phyloP scores from a whole-genome alignment of 2,797 vertebrate genomes.

The Hipposideros larvatus region DNA sequence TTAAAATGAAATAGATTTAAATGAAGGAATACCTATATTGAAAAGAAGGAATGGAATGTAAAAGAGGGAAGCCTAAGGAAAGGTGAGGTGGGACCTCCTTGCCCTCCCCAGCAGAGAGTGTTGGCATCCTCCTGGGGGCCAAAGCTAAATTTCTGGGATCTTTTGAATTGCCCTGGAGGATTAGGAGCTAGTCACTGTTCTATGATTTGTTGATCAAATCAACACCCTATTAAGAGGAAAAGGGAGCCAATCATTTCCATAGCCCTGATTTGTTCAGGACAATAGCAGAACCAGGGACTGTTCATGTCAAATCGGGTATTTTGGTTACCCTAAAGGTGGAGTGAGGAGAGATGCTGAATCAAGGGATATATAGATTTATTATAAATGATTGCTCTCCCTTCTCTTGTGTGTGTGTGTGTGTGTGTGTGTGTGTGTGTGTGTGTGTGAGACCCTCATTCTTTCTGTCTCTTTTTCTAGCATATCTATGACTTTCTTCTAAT shows the following conservation, averaged over 20 bases:
- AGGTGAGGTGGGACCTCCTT: neutral
- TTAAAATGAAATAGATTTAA: conserved; percentile 36
- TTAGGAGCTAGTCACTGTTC: neutral
- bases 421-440: neutral
- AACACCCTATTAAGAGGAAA: neutral
- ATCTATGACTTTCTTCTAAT: neutral
- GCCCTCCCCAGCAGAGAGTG: neutral
- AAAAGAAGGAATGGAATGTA: neutral
- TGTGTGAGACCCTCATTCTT: neutral
- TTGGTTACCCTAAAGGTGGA: neutral
- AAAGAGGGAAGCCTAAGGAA: neutral
- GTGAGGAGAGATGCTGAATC: neutral
- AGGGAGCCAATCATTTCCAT: neutral
- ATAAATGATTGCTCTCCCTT: neutral
- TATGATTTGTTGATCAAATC: neutral
- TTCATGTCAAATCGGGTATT: neutral
- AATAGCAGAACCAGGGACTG: neutral
- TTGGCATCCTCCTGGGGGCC: neutral
- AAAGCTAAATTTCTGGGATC: neutral
- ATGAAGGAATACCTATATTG: neutral
- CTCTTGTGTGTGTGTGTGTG: neutral
- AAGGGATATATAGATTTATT: neutral
- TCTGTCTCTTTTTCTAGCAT: neutral
- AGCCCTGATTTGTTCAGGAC: neutral
- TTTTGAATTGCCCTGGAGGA: neutral